Conservation (phyloP, 2,888 invertebrate genomes). For the Coelinius sp. region DNA sequence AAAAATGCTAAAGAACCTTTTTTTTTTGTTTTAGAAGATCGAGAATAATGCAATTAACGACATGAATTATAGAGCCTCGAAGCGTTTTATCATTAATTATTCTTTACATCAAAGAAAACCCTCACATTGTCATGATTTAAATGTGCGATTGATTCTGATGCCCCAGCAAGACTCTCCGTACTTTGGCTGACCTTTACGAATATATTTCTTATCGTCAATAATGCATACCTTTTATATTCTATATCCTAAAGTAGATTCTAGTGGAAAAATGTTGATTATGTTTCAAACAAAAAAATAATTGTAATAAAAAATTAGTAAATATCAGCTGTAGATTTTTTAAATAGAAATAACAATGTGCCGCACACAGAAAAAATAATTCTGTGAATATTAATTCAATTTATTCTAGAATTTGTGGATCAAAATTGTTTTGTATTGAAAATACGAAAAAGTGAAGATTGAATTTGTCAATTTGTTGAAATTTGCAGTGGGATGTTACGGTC, state of each 20-base stretch:
- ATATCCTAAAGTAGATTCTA: background rate
- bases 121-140: background rate
- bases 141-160: background rate
- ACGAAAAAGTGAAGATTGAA: background rate
- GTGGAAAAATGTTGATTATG: background rate
- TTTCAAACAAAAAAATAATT: background rate
- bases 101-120: background rate
- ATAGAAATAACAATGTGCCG: background rate
- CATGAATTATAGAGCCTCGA: background rate
- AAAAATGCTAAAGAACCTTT: too few relatives aligned
- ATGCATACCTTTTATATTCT: slow-evolving; percentile 6
- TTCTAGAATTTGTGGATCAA: background rate
- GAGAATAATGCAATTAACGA: background rate
- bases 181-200: background rate
- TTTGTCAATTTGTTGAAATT: background rate
- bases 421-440: background rate
- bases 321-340: background rate
- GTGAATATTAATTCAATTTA: background rate
- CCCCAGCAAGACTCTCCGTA: background rate
- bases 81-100: background rate
- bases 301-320: background rate
- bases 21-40: too few relatives aligned
- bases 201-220: background rate
- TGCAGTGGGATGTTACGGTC: background rate
- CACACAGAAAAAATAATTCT: background rate